Base-by-base conservation (phyloP, 2,888 invertebrate species). In the Seira ritae region DNA sequence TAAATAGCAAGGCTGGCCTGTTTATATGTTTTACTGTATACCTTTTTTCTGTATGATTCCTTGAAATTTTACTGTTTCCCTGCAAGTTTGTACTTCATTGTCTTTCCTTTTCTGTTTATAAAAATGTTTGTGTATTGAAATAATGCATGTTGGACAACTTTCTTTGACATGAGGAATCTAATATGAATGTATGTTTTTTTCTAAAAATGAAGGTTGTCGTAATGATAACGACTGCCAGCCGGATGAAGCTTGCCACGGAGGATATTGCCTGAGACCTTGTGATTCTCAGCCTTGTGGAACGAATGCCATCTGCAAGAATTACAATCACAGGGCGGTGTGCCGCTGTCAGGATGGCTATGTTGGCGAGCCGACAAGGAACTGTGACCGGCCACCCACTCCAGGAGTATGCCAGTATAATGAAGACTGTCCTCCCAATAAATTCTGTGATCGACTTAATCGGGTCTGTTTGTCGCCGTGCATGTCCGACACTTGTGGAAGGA, bases 371-470 rank as follows among this genome's bases (percentile, higher is more conserved):
- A 91, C 88, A 1, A 68, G 87, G 65, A 85, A 79, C 55, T 87
- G 87, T 78, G 86, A 85, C 55, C 82, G 92, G 93, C 90, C 91
- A 92, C 90, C 94, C 94, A 92, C 92, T 91, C 93, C 87, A 46
- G 79, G 77, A 1, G 93, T 96, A 73, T 97, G 97, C 90, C 96
- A 96, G 90, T 96, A 96, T 91, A 96, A 97, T 90, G 96, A 96
- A 92, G 96, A 97, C 90, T 97, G 97, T 90, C 96, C 96, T 76
- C 95, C 95, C n/a, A 94, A 95, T 89, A 94, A 95, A 89, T 92
- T 96, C 22, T 97, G 97, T 90, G 96, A 97, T 91, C 93, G 96
- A 88, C 91, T 96, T 71, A 96, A 96, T 90, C 92, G 96, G 90
- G 93, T 95, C 70, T 97, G 97, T 90, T 95, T 96, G 87, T 96